A percentile compares a stretch with the other conserved stretches of the same genome.
Conservation (phyloP, 2,113 vertebrate species). For the Nannospalax galili region DNA sequence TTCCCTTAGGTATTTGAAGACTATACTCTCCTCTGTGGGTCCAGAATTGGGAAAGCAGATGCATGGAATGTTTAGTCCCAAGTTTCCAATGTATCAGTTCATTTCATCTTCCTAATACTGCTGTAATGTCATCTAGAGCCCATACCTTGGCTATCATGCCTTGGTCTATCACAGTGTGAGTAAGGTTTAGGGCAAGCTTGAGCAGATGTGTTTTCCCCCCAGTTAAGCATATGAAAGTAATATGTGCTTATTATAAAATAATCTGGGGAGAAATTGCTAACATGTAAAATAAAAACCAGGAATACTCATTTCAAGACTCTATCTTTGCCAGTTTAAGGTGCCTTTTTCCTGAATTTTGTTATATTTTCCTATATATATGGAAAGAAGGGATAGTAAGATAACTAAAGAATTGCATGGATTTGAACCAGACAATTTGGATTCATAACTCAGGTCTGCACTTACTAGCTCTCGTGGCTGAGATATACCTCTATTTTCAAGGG, state of each 20-base stretch:
- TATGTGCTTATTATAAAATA: background rate
- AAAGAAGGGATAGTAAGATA: background rate
- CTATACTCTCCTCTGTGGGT: background rate
- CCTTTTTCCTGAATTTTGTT: background rate
- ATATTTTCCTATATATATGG: background rate
- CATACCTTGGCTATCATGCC: accelerated
- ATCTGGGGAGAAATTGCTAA: background rate
- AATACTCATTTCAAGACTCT: background rate
- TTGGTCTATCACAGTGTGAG: background rate
- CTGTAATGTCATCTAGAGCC: background rate
- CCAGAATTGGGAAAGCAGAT: background rate
- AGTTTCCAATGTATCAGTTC: background rate
- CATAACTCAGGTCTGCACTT: background rate
- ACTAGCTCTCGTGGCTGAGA: background rate
- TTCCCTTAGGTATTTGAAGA: background rate
- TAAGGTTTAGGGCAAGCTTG: background rate
- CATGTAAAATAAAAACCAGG: background rate
- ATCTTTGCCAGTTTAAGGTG: background rate
- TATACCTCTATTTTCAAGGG: no score
- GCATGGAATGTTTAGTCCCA: background rate
- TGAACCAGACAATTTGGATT: background rate
- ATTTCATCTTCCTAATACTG: background rate
- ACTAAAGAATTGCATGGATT: background rate
- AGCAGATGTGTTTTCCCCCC: background rate
- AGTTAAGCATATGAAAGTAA: background rate